These are phyloP conservation scores for Gadopsis bispinosus DNA, from an alignment of 2,797 vertebrate genomes.

Conservation along the genomic window DNA sequence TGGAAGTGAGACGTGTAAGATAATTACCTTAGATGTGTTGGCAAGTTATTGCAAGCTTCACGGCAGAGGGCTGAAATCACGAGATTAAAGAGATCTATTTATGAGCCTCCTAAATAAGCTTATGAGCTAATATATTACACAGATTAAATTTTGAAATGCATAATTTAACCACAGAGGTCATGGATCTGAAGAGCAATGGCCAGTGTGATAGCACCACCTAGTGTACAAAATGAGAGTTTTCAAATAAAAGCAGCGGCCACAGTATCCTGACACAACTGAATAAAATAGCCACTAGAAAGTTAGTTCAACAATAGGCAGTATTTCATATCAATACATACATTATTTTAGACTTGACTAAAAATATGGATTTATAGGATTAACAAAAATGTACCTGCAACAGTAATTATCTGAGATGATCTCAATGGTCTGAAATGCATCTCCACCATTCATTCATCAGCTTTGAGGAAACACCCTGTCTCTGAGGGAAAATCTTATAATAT, in stretches of 20 bases:
- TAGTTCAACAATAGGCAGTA: background rate
- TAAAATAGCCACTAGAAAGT: background rate
- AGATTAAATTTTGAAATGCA: constrained; percentile 61
- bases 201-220: constrained; percentile 51
- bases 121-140: constrained; percentile 54
- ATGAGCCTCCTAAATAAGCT: constrained; percentile 46
- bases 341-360: constrained; percentile 4
- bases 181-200: background rate
- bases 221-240: constrained; percentile 15
- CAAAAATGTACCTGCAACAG: background rate
- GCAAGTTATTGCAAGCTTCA: constrained; percentile 30
- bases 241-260: background rate
- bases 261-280: background rate
- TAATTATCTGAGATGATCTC: background rate
- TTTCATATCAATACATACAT: background rate
- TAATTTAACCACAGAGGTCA: constrained; percentile 44
- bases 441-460: background rate
- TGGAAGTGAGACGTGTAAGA: constrained; percentile 21
- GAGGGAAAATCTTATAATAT: background rate
- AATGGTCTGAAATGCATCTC: background rate
- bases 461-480: background rate
- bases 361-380: background rate
- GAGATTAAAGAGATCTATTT: constrained; percentile 60
- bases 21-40: constrained; percentile 27
- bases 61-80: constrained; percentile 15